Conservation (phyloP, 2,113 vertebrate species). For the Fulmarus glacialis region DNA sequence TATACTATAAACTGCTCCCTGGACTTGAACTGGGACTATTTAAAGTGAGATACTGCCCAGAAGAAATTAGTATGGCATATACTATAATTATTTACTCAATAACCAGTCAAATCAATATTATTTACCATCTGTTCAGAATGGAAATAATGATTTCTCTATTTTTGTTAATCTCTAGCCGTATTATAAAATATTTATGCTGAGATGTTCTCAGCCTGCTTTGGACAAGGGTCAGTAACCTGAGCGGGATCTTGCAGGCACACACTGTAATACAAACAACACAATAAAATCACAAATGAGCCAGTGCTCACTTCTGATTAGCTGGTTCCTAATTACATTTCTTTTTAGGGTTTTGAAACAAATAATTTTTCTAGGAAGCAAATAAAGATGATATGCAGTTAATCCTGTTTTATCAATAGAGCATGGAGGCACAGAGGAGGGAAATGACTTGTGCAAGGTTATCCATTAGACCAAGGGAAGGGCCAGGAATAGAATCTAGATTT, state of each 20-base stretch:
- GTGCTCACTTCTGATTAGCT: background rate
- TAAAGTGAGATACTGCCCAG: background rate
- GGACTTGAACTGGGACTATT: background rate
- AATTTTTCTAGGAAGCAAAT: background rate
- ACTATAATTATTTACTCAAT: background rate
- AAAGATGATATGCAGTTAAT: background rate
- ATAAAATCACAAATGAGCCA: background rate
- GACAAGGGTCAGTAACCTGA: background rate
- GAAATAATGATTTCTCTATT: background rate
- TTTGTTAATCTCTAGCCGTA: background rate
- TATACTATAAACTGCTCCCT: background rate
- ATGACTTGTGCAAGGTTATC: background rate
- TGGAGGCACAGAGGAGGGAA: background rate
- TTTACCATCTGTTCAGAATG: background rate
- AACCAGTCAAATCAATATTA: background rate
- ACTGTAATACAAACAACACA: background rate
- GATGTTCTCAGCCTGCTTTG: background rate
- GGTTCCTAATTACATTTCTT: background rate
- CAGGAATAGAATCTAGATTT: slow-evolving; percentile 41
- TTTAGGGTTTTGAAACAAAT: background rate
- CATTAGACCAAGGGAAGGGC: background rate
- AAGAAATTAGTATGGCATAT: background rate
- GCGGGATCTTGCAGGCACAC: background rate
- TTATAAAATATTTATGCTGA: background rate
- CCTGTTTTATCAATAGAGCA: background rate